A percentile compares a stretch with the other conserved stretches of the same genome.
These are phyloP conservation scores for Hirundo rustica DNA, from an alignment of 2,797 vertebrate genomes.

Conservation along the genomic window DNA sequence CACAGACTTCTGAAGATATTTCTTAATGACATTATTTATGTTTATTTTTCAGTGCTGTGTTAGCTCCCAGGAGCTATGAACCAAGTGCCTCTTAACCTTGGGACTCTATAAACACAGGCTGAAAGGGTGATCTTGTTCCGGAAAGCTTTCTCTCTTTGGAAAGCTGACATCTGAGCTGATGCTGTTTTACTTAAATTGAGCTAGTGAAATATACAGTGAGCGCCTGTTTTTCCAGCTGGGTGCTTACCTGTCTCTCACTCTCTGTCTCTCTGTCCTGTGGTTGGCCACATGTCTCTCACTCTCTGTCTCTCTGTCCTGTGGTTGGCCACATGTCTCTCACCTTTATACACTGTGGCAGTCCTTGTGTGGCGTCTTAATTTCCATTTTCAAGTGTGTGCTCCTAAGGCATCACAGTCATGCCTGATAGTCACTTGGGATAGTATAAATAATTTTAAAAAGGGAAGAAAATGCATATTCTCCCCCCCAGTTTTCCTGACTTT, in stretches of 20 bases:
- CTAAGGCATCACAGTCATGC: background rate
- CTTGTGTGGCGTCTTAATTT: background rate
- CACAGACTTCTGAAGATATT: constrained; percentile 17
- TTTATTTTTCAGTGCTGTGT: constrained; percentile 44
- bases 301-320: background rate
- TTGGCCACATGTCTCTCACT: background rate
- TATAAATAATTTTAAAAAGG: background rate
- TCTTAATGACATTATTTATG: constrained; percentile 39
- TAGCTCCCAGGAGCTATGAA: constrained; percentile 45
- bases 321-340: background rate
- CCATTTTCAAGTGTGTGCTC: background rate
- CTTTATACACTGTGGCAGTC: background rate
- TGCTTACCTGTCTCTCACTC: background rate
- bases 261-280: background rate
- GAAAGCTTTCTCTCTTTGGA: background rate
- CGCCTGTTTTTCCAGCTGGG: constrained; percentile 9
- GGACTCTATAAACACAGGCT: constrained; percentile 46
- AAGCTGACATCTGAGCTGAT: constrained; percentile 28
- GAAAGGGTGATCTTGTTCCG: background rate
- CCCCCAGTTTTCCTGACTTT: background rate
- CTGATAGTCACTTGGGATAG: background rate
- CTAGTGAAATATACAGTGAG: constrained; percentile 14
- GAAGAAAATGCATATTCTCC: fast-evolving
- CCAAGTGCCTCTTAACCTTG: constrained; percentile 54
- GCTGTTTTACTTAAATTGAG: background rate